Conservation (phyloP, 2,113 vertebrate species). For the Chloebia gouldiae region DNA sequence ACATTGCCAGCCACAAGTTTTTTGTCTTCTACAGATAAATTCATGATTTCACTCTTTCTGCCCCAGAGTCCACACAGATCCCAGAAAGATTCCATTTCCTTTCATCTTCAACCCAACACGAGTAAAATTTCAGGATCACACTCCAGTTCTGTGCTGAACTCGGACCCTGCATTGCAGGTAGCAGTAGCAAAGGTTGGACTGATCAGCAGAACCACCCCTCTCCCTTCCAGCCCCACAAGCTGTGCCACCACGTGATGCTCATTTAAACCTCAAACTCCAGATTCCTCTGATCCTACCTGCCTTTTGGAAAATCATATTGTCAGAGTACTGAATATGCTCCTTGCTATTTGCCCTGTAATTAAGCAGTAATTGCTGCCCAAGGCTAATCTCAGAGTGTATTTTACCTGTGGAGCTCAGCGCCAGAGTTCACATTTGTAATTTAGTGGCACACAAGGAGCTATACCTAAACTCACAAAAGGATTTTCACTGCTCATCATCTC, state of each 20-base stretch:
- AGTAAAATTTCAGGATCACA: background rate
- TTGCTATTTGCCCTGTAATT: constrained; percentile 58
- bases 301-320: background rate
- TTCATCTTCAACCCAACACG: background rate
- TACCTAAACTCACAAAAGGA: constrained; percentile 29
- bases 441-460: background rate
- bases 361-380: constrained; percentile 42
- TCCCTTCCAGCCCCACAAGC: background rate
- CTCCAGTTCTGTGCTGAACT: background rate
- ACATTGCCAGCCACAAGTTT: background rate
- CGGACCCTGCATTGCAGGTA: constrained; percentile 36
- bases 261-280: background rate
- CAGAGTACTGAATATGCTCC: background rate
- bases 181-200: background rate
- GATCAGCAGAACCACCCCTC: background rate
- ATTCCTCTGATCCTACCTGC: background rate
- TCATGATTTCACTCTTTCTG: background rate
- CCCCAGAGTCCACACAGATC: background rate
- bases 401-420: constrained; percentile 13
- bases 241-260: background rate
- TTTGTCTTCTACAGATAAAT: background rate
- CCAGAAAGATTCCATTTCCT: background rate
- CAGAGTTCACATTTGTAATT: constrained; percentile 39
- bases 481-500: constrained; percentile 46
- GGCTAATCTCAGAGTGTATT: constrained; percentile 30